Conservation (phyloP, 1,140 invertebrate genomes). For the Ooceraea biroi region DNA sequence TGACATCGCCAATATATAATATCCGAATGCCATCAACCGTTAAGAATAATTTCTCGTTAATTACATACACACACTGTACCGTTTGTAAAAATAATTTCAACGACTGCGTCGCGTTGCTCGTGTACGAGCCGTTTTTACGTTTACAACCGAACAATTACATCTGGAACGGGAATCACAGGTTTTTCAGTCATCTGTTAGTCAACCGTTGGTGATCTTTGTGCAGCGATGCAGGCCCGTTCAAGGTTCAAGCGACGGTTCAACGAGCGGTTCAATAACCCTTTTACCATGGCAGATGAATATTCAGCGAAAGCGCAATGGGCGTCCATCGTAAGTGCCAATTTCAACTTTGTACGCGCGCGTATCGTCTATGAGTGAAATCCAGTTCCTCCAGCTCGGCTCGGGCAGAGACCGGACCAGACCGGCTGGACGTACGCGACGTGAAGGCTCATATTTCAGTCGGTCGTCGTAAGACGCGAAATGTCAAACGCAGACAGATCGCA, state of each 20-base stretch:
- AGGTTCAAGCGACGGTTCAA: conserved; percentile 4
- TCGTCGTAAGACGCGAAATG: conserved; percentile 49
- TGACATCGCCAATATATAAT: no score
- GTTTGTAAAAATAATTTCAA: background rate
- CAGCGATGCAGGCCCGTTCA: conserved; percentile 26
- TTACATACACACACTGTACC: background rate
- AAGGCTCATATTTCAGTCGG: conserved; percentile 59
- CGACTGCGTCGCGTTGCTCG: no score
- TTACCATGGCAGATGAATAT: conserved; percentile 65
- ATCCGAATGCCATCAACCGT: background rate
- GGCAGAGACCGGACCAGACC: conserved; percentile 19
- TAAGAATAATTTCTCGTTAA: background rate
- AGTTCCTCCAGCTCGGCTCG: conserved; percentile 41
- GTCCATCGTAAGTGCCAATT: conserved; percentile 62
- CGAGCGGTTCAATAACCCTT: conserved; percentile 51
- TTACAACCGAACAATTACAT: conserved; percentile 7
- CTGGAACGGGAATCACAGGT: background rate
- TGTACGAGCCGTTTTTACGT: background rate
- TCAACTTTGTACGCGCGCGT: conserved; percentile 60
- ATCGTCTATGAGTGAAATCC: conserved; percentile 50
- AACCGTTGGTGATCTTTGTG: conserved; percentile 16
- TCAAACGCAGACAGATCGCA: conserved; percentile 43
- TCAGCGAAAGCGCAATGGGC: conserved; percentile 57
- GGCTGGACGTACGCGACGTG: conserved; percentile 48
- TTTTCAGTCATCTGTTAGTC: background rate